Base-by-base conservation (phyloP, 2,113 vertebrate genomes). In the Sigmodon hispidus region DNA sequence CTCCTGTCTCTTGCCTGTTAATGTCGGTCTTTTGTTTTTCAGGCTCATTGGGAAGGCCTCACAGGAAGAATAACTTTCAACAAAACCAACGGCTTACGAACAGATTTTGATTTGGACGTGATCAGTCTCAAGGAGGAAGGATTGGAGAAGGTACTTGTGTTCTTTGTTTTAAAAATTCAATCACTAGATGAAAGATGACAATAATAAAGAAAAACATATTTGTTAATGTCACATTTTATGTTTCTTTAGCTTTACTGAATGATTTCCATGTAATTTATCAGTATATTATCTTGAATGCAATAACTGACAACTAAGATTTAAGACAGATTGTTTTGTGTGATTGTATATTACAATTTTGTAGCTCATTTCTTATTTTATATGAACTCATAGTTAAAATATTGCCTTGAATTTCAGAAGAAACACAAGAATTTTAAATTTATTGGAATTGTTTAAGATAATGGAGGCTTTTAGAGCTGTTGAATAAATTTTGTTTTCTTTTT, bases 21-120 rank as follows among this genome's bases (percentile, higher is more conserved):
- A 67, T 67, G 3, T n/a, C 48, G 9, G 2, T 96, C 45, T 93
- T 88, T 95, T 90, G 45, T 96, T 96, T 93, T 97, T 69, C 91
- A 99, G 99, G 99, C 99, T 93, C 99, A 99, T 91, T 99, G 99
- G 99, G 99, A 99, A 97, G 99, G 99, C 76, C 99, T 99, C 96
- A 99, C 99, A n/a, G 99, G 99, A 59, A 99, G 99, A 97, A 99
- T 99, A 98, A 99, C 99, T 96, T 99, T 99, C 98, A 99, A 99
- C 97, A 99, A 99, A 98, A 99, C 99, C 90, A 99, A 99, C 91
- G 99, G 99, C 76, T 98, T 99, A 98, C 98, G 99, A 98, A 99
- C 99, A 90, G 99, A 99, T 98, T 99, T 99, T 98, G 99, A 99
- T 98, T 99, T 99, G 93, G 99, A 99, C 98, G 99, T 99, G 96